Conservation (phyloP, 2,797 vertebrate genomes). For the Chaunax sp. region DNA sequence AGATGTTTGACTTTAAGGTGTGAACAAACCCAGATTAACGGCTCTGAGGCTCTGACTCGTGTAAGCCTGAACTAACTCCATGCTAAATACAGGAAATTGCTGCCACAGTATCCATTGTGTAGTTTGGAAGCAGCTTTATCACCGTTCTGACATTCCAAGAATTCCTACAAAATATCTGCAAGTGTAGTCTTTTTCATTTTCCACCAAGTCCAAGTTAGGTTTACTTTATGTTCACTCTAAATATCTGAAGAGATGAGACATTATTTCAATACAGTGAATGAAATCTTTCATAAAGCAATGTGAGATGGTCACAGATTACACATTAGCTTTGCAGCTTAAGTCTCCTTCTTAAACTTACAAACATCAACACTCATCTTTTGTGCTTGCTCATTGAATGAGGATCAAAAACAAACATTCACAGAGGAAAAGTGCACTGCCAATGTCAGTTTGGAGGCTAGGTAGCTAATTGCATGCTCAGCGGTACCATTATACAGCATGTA, state of each 20-base stretch:
- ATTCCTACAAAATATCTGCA: slow-evolving; percentile 36
- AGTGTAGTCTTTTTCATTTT: slow-evolving; percentile 1
- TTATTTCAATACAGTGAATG: too few relatives aligned
- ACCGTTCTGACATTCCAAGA: slow-evolving; percentile 43
- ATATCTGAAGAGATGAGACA: too few relatives aligned
- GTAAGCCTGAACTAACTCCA: slow-evolving; percentile 63
- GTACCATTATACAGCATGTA: background rate
- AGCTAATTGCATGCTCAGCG: background rate
- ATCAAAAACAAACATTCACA: background rate
- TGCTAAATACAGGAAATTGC: slow-evolving; percentile 72
- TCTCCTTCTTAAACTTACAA: background rate
- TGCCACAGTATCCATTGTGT: slow-evolving; percentile 39
- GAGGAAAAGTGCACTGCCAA: background rate
- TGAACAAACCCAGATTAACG: slow-evolving; percentile 65
- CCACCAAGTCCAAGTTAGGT: background rate
- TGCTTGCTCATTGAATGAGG: background rate
- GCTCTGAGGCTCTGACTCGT: slow-evolving; percentile 45
- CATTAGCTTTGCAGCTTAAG: background rate
- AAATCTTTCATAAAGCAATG: too few relatives aligned
- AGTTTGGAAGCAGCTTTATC: slow-evolving; percentile 34
- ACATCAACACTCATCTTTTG: background rate
- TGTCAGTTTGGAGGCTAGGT: background rate
- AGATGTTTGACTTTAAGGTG: slow-evolving; percentile 63
- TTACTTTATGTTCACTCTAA: background rate
- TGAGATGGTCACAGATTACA: background rate